Percentiles rank a stretch among this genome's conserved stretches.
Conservation (phyloP, 2,113 vertebrate species). For the Mola mola region DNA sequence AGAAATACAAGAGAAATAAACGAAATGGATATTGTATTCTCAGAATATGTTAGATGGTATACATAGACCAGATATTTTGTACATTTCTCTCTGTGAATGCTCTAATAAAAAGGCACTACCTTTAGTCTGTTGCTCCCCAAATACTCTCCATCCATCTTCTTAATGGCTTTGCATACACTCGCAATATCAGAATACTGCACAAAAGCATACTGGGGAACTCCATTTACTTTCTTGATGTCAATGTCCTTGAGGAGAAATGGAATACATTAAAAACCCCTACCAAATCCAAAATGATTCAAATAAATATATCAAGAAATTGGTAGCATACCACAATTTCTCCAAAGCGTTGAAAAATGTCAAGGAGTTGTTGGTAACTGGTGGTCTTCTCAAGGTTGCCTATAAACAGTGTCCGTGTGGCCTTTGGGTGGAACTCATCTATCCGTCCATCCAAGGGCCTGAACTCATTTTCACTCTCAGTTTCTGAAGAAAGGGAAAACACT, state of each 20-base stretch:
- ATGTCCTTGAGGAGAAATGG: constrained; percentile 86
- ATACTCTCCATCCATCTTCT: constrained; percentile 99
- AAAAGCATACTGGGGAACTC: constrained; percentile 96
- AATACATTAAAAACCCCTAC: neutral
- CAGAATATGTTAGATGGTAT: neutral
- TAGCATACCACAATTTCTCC: constrained; percentile 96
- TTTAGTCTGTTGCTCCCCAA: constrained; percentile 97
- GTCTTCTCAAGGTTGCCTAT: constrained; percentile 99
- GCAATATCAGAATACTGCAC: constrained; percentile 98
- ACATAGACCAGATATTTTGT: neutral
- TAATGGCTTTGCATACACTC: constrained; percentile 98
- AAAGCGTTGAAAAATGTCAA: constrained; percentile 96
- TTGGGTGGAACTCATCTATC: constrained; percentile 98
- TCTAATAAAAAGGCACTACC: constrained; percentile 78
- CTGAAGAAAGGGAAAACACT: constrained; percentile 67
- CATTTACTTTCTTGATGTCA: constrained; percentile 98
- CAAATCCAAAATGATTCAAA: constrained; percentile 1
- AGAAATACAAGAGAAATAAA: constrained; percentile 22
- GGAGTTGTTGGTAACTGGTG: constrained; percentile 96
- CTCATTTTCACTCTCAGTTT: constrained; percentile 99
- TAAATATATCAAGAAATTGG: neutral
- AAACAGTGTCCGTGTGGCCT: constrained; percentile 97
- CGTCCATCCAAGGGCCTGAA: constrained; percentile 96
- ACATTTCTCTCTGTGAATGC: too few relatives aligned
- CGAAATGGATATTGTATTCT: constrained; percentile 1